Conservation (phyloP, 2,797 vertebrate species). For the Paratrypauchen microcephalus region DNA sequence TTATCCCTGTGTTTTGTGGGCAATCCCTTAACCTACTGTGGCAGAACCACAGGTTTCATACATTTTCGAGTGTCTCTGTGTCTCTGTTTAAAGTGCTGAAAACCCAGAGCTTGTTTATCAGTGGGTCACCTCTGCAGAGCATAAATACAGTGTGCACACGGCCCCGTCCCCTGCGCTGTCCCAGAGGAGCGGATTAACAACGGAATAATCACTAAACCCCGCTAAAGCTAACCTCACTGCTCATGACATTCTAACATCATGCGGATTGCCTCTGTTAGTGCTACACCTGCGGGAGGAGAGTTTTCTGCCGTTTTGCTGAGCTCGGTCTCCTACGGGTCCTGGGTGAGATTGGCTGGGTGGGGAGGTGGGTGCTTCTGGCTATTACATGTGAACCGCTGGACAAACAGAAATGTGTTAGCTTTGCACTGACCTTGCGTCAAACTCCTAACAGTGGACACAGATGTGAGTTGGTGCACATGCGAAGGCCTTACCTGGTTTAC, state of each 20-base stretch:
- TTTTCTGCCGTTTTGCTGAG: constrained; percentile 48
- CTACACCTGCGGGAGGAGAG: constrained; percentile 61
- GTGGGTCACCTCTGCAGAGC: constrained; percentile 14
- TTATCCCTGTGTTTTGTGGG: too few relatives aligned
- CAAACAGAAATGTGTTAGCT: constrained; percentile 45
- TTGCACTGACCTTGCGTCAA: constrained; percentile 51
- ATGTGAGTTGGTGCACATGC: neutral
- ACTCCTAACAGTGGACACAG: constrained; percentile 15
- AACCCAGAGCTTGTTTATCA: constrained; percentile 3
- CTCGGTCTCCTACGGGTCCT: constrained; percentile 53
- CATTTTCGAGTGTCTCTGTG: neutral
- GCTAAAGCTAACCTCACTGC: constrained; percentile 34
- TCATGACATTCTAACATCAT: constrained; percentile 69
- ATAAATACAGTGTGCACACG: constrained; percentile 50
- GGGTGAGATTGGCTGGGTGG: constrained; percentile 63
- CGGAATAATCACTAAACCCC: constrained; percentile 53
- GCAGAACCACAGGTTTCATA: neutral
- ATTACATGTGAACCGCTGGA: constrained; percentile 39
- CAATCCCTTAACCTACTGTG: too few relatives aligned
- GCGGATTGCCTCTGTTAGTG: constrained; percentile 19
- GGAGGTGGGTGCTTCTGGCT: constrained; percentile 39
- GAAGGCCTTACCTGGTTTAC: too few relatives aligned
- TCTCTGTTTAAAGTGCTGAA: constrained; percentile 1
- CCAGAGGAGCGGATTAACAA: constrained; percentile 30
- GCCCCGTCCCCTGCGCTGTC: constrained; percentile 8